Evolutionary conservation across 1,140 invertebrate species (phyloP), one percentile per base, ranked within the genome.

Genomic region (Zophobas atratus): DNA sequence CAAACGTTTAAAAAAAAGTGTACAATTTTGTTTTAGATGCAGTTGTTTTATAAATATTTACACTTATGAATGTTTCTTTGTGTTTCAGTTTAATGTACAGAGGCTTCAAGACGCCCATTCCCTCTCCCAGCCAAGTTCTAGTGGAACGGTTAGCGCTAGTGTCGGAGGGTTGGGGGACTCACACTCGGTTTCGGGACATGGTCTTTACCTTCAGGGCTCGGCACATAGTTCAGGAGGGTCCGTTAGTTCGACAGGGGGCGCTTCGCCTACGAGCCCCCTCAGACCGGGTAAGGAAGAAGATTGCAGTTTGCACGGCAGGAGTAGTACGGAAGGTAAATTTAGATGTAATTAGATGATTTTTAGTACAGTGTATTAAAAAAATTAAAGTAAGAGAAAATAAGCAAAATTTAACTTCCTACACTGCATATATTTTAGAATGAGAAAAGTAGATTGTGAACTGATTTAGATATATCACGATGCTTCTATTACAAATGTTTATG

Each of bases 271-370:
- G 8, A 86, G 85, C 78, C 87, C 87, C 34, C 82, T 87, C 6
- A 83, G 87, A 74, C 83, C 86, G 5, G 84, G 83, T 35, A 90
- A 90, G 82, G 89, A 90, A 82, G 89, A 90, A 82, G 90, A 90
- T 75, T 87, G 89, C 74, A 89, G 88, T 77, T 84, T 88, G 76
- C 89, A 89, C 78, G 89, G 88, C 48, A 87, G 89, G 75, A 87
- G 88, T 82, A 90, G 89, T 84, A 88, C 88, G 35, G 89, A 89
- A 82, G 89, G 89, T 89, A 76, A 84, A 60, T 60, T 60, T 56
- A 56, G 20, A 20, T 20, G n/a, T 49, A 49, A n/a, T 49, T 49
- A 6, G 20, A 20, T 20, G 20, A 20, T 46, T 3, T 46, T 46
- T 46, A 46, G 43, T 8, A 46, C 43, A 4, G 43, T 46, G 43